Percentiles rank a stretch among this genome's conserved stretches.
phyloP scores from a whole-genome alignment of 2,888 invertebrate genomes.

The Aleiodes testaceus region DNA sequence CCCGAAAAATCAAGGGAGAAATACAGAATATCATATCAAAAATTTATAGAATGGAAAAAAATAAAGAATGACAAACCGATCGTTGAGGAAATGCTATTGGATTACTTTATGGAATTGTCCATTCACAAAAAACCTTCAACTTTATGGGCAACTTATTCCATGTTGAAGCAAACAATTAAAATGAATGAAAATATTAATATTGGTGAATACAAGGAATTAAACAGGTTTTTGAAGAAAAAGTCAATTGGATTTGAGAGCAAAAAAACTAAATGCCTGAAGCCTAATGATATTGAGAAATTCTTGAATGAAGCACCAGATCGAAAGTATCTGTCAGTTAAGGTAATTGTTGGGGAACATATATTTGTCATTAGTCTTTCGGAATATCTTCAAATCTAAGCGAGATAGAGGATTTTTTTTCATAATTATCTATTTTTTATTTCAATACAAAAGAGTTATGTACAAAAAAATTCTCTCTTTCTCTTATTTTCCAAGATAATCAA shows the following conservation, averaged over 20 bases:
- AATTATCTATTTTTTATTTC: no score
- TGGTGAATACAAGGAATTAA: conserved; percentile 28
- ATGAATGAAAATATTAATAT: conserved; percentile 37
- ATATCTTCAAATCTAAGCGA: no score
- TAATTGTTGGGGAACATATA: conserved; percentile 18
- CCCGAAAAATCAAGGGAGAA: conserved; percentile 31
- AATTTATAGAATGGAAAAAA: conserved; percentile 38
- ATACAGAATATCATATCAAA: conserved; percentile 30
- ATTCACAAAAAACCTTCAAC: conserved; percentile 41
- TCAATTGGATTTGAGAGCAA: conserved; percentile 35
- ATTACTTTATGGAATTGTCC: conserved; percentile 42
- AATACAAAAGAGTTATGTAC: no score
- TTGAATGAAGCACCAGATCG: conserved; percentile 42
- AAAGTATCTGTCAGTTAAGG: conserved; percentile 33
- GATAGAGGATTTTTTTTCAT: no score
- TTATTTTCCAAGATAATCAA: no score
- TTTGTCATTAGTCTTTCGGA: neutral
- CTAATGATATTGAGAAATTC: conserved; percentile 40
- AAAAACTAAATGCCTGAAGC: conserved; percentile 37
- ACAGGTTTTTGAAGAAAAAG: conserved; percentile 19
- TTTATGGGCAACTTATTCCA: conserved; percentile 43
- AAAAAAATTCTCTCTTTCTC: no score
- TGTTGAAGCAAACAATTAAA: conserved; percentile 41
- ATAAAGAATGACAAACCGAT: conserved; percentile 1
- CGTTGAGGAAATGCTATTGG: conserved; percentile 36